Evolutionary conservation across 2,113 vertebrate genomes (phyloP), one percentile per base, ranked within the genome.

Genomic region (Merops nubicus): DNA sequence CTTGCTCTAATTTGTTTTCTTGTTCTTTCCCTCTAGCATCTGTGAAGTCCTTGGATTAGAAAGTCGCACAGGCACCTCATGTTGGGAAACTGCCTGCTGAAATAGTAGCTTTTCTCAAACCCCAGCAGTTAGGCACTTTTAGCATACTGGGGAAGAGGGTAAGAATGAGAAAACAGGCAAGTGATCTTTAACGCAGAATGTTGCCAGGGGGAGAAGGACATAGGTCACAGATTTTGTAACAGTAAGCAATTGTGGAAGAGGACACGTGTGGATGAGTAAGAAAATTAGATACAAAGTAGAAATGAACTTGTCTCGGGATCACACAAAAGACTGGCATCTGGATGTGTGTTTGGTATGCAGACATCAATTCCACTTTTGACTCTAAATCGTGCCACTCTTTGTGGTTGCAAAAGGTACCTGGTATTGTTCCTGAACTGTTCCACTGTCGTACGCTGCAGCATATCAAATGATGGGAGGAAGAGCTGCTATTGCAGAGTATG

Each of bases 181-280:
- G 38, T 51, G 93, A 83, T 91, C 93, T 84, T 95, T 83, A 85
- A 56, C 83, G 54, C 82, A 72, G 47, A 85, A 5, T n/a, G 48
- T 13, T 81, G 69, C 47, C 2, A 2, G 26, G 56, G 40, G 50
- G 8, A 70, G 56, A 50, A 67, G 80, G 15, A n/a, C 91, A 89
- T 15, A 70, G 84, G 91, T 78, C 93, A 84, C 43, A 36, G 85
- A 59, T 95, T 92, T 82, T 80, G 90, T 73, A 91, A 84, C 54
- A 92, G 21, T 14, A 48, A 57, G 68, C n/a, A 42, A 18, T 12
- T 45, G 40, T 28, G 51, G 64, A 70, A 80, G 47, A 28, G 3
- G 8, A 36, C 26, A 26, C 8, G 3, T 3, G 8, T 67, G 57
- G 40, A 56, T 62, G 77, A 63, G 29, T 60, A 78, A 64, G 80